A percentile compares a stretch with the other conserved stretches of the same genome.
Evolutionary conservation across 2,888 invertebrate genomes (phyloP).

Genomic region (Chrysolina oricalcia): DNA sequence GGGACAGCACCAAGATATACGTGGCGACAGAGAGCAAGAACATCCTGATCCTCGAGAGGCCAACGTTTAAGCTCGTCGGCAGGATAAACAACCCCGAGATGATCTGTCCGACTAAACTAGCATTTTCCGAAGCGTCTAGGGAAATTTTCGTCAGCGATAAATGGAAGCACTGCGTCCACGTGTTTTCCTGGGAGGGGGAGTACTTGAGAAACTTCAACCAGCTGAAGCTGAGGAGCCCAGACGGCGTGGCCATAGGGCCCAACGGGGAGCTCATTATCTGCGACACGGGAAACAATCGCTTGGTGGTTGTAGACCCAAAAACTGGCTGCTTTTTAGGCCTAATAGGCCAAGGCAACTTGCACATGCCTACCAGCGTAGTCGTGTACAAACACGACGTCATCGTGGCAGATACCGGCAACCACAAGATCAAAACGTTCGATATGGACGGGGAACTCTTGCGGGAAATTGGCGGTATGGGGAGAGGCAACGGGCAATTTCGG

Average conservation of each 20-base stretch:
- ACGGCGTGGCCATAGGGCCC: conserved; percentile 79
- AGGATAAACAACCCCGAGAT: conserved; percentile 74
- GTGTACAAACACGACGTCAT: conserved; percentile 73
- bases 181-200: conserved; percentile 79
- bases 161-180: conserved; percentile 81
- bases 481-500: conserved; percentile 80
- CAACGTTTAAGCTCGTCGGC: conserved; percentile 72
- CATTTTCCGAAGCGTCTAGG: conserved; percentile 74
- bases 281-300: conserved; percentile 86
- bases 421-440: conserved; percentile 75
- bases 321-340: conserved; percentile 58
- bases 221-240: conserved; percentile 81
- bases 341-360: conserved; percentile 71
- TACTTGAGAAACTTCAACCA: conserved; percentile 77
- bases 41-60: conserved; percentile 64
- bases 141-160: conserved; percentile 80
- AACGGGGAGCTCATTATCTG: conserved; percentile 78
- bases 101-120: conserved; percentile 78
- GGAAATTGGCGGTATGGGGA: conserved; percentile 80
- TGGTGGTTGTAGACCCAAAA: conserved; percentile 73
- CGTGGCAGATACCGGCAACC: conserved; percentile 83
- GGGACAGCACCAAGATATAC: conserved; percentile 78
- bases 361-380: conserved; percentile 82
- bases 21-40: conserved; percentile 73
- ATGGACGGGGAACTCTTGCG: conserved; percentile 74